Percentiles rank a stretch among this genome's conserved stretches.
These are phyloP conservation scores for Lepus oiostolus DNA, from an alignment of 2,797 vertebrate species.

Conservation along the genomic window DNA sequence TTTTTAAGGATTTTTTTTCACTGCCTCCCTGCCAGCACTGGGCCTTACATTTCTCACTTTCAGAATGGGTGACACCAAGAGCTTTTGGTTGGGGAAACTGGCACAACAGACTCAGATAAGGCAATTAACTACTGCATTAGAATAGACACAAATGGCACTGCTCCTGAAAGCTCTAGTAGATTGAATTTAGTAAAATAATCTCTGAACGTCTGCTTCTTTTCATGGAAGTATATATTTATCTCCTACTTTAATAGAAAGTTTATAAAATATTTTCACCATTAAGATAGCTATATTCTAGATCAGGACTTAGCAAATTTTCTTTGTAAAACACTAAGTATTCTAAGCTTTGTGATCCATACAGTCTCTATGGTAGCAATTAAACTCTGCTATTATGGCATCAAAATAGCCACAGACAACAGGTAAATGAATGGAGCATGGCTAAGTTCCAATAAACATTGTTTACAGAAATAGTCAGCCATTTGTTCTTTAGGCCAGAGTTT, in stretches of 20 bases:
- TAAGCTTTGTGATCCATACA: not conserved
- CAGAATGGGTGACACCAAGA: not conserved
- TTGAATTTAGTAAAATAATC: not conserved
- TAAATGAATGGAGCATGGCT: not conserved
- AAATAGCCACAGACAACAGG: not conserved
- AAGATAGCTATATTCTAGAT: not conserved
- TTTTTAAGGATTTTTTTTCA: not conserved
- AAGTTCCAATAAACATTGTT: conserved; percentile 55
- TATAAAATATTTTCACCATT: conserved; percentile 61
- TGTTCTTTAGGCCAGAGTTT: not conserved
- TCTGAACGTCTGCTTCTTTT: not conserved
- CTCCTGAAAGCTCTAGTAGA: not conserved
- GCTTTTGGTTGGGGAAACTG: not conserved
- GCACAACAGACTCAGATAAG: not conserved
- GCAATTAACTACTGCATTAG: not conserved
- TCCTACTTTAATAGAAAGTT: not conserved
- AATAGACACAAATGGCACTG: not conserved
- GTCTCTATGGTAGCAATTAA: not conserved
- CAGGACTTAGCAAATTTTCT: not conserved
- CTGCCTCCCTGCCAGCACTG: not conserved
- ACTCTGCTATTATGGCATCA: not conserved
- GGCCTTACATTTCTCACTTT: not conserved
- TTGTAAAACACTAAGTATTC: conserved; percentile 19
- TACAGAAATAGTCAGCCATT: not conserved
- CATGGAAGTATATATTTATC: not conserved